Conservation (phyloP, 2,797 vertebrate species). For the Diceros bicornis region DNA sequence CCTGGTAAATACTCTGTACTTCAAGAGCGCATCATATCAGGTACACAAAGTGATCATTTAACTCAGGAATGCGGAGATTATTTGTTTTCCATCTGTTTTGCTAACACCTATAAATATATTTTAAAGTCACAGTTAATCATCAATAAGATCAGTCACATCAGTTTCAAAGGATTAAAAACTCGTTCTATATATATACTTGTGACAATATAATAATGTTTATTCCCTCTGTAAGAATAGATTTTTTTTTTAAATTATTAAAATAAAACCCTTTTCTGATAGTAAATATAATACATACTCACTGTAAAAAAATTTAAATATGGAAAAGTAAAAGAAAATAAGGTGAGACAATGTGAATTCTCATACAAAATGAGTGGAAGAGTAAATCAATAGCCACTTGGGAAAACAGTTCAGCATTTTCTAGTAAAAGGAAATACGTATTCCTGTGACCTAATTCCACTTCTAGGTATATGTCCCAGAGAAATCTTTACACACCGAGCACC, state of each 20-base stretch:
- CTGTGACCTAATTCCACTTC: background rate
- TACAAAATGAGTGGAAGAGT: background rate
- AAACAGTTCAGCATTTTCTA: background rate
- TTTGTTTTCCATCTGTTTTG: constrained; percentile 40
- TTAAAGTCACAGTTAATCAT: constrained; percentile 58
- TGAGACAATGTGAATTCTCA: background rate
- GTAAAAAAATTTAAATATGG: background rate
- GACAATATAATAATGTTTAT: background rate
- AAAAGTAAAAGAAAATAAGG: background rate
- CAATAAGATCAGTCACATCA: background rate
- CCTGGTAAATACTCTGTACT: constrained; percentile 16
- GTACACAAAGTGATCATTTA: constrained; percentile 25
- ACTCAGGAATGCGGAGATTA: background rate
- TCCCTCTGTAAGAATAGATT: background rate
- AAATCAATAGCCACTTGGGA: background rate
- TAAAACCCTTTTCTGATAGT: background rate
- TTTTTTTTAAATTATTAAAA: constrained; percentile 20
- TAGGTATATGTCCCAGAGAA: background rate
- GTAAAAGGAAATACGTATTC: background rate
- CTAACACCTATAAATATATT: background rate
- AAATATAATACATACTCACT: background rate
- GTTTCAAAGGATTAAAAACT: constrained; percentile 10
- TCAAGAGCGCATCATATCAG: constrained; percentile 20
- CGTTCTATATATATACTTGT: background rate
- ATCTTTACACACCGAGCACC: background rate